Conservation (phyloP, 1,140 invertebrate genomes). For the Sesamia nonagrioides region DNA sequence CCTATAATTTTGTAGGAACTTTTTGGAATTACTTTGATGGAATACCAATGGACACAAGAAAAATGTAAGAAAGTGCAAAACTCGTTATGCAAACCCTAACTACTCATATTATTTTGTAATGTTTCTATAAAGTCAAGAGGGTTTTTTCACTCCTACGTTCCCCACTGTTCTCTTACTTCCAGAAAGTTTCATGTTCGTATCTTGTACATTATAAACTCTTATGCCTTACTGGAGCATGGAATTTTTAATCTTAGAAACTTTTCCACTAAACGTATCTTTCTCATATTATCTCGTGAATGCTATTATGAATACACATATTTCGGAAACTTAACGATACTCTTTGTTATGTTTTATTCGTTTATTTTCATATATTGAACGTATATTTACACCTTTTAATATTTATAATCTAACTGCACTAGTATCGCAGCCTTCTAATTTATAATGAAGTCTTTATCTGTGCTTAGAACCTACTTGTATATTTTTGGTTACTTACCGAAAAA, state of each 20-base stretch:
- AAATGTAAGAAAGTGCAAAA: neutral
- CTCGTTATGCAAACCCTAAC: neutral
- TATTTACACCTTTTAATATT: no score
- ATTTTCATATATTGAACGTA: no score
- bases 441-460: no score
- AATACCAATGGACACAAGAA: neutral
- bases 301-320: slow-evolving; percentile 17
- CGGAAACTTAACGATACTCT: neutral
- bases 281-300: slow-evolving; percentile 31
- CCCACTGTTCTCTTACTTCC: slow-evolving; percentile 21
- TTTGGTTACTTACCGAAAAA: no score
- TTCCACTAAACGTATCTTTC: slow-evolving; percentile 56
- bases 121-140: neutral
- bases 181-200: slow-evolving; percentile 31
- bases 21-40: no score
- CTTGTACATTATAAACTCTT: slow-evolving; percentile 61
- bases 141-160: neutral
- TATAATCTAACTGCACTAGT: no score
- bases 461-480: no score
- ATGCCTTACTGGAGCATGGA: slow-evolving; percentile 55
- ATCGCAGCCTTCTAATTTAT: no score
- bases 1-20: no score
- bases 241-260: slow-evolving; percentile 70
- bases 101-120: neutral
- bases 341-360: no score